phyloP scores from a whole-genome alignment of 2,888 invertebrate genomes.

The Gari tellinella region DNA sequence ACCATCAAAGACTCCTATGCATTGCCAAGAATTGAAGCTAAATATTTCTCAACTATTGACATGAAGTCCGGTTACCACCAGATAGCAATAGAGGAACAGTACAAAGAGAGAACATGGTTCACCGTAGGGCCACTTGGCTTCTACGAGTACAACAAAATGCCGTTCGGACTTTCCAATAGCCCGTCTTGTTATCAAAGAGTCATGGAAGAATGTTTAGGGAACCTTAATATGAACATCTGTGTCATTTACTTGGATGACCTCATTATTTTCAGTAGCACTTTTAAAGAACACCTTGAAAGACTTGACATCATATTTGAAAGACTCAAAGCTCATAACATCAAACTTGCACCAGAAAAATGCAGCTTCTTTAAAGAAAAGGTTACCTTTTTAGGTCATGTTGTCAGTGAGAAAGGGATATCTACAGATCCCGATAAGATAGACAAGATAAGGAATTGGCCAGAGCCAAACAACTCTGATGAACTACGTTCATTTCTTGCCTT shows the following conservation, averaged over 20 bases:
- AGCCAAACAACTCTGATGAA: constrained; percentile 12
- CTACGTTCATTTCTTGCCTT: constrained; percentile 22
- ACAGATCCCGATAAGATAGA: constrained; percentile 19
- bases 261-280: constrained; percentile 3
- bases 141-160: constrained; percentile 4
- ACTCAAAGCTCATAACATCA: not conserved
- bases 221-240: constrained; percentile 6
- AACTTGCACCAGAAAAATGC: constrained; percentile 8
- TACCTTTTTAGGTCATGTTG: constrained; percentile 25
- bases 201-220: constrained; percentile 5
- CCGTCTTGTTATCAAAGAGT: constrained; percentile 1
- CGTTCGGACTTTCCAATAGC: constrained; percentile 3
- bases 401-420: constrained; percentile 13
- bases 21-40: constrained; percentile 1
- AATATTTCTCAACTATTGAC: constrained; percentile 7
- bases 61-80: constrained; percentile 17
- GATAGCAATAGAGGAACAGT: constrained; percentile 1
- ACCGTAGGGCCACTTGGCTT: constrained; percentile 10
- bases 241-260: constrained; percentile 10
- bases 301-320: not conserved
- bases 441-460: constrained; percentile 21
- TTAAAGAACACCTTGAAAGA: constrained; percentile 3
- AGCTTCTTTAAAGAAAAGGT: not conserved
- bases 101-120: constrained; percentile 5
- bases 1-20: constrained; percentile 6